These are phyloP conservation scores for Sebastes kiyomatsui DNA, from an alignment of 2,797 vertebrate species.

Conservation along the genomic window DNA sequence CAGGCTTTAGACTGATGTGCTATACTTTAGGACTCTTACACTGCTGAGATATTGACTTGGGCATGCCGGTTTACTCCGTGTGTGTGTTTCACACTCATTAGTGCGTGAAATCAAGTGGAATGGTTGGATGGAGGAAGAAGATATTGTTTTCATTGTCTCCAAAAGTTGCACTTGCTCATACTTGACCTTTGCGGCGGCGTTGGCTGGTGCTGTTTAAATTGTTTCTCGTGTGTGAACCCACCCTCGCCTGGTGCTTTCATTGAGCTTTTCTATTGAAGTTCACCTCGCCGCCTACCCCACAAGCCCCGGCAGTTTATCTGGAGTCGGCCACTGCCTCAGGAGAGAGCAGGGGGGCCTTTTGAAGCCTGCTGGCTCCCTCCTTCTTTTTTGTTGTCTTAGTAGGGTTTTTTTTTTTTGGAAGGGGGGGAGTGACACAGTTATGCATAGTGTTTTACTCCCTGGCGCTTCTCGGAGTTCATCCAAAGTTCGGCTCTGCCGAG, in stretches of 20 bases:
- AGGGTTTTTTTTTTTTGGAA: constrained; percentile 29
- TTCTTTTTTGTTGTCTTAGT: constrained; percentile 72
- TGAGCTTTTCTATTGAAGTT: constrained; percentile 77
- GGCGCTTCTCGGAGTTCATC: constrained; percentile 88
- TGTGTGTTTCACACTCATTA: constrained; percentile 72
- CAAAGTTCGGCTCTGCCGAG: constrained; percentile 93
- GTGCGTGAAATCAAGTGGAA: constrained; percentile 70
- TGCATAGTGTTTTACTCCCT: constrained; percentile 81
- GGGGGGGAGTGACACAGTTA: constrained; percentile 73
- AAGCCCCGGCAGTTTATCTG: constrained; percentile 72
- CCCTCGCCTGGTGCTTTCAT: constrained; percentile 63
- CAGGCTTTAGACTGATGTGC: constrained; percentile 10
- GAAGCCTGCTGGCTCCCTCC: constrained; percentile 72
- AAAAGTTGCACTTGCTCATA: constrained; percentile 61
- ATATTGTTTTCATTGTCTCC: constrained; percentile 59
- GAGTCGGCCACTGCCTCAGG: constrained; percentile 80
- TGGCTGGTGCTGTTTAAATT: constrained; percentile 69
- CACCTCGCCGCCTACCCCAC: constrained; percentile 49
- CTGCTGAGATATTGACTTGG: constrained; percentile 47
- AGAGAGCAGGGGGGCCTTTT: constrained; percentile 76
- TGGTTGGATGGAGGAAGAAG: constrained; percentile 54
- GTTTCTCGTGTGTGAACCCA: constrained; percentile 60
- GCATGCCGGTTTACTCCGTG: constrained; percentile 18
- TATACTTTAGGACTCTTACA: constrained; percentile 18
- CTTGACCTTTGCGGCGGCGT: constrained; percentile 63